Base-by-base conservation (phyloP, 2,113 vertebrate genomes). In the Laterallus jamaicensis region DNA sequence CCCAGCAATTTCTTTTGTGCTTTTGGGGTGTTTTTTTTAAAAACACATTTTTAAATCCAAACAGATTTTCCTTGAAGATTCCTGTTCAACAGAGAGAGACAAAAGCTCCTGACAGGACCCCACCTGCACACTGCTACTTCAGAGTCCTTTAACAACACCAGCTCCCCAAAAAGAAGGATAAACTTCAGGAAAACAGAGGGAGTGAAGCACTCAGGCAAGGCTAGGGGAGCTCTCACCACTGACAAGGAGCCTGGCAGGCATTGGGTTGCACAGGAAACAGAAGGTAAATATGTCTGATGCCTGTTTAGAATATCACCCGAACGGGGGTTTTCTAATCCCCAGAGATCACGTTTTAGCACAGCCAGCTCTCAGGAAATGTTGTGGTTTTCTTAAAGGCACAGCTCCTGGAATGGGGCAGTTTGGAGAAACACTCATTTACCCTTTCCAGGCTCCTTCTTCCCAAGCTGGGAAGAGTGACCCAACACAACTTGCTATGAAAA, bases 211-310 rank as follows among this genome's bases (percentile, higher is more conserved):
- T 37, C 54, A 50, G 56, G 6, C 0, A 1, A 40, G 70, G 63
- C 60, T 17, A 16, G 59, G 78, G 75, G 66, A 83, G 85, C 82
- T 75, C 40, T 79, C 25, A 85, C 82, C 79, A 77, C 1, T 19
- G 90, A 71, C 71, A 75, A 56, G 29, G 67, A 50, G 88, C n/a
- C 76, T 67, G 82, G 88, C 79, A 90, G 88, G 88, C 71, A 14
- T 49, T 88, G 80, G 85, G 73, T 49, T 94, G 95, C 92, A 75
- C 75, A 90, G 95, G 93, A 93, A 96, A 88, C 95, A 97, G 95
- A 88, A 94, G 95, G 95, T 88, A 93, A 94, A 90, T 93, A 77
- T 12, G 83, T 37, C 93, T 90, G 86, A 94, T 75, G 95, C 87
- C 92, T 95, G 93, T 88, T 96, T 84, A 88, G 47, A 78, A 86